Conservation (phyloP, 2,797 vertebrate genomes). For the Eidolon dupreanum region DNA sequence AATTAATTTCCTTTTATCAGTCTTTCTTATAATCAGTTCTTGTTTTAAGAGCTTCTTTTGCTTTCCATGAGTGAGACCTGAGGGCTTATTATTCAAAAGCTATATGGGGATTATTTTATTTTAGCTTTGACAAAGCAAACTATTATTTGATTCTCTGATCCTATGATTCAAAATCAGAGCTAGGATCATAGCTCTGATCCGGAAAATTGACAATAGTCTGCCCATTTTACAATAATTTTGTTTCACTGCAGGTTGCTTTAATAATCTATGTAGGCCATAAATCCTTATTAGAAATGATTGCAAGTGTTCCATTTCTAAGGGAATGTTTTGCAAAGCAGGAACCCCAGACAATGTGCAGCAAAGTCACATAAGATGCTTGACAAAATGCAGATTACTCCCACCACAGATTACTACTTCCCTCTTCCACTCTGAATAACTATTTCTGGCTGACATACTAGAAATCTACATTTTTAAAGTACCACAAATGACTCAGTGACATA, state of each 20-base stretch:
- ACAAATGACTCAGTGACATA: neutral
- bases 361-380: neutral
- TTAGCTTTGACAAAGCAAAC: conserved; percentile 17
- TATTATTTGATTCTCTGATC: neutral
- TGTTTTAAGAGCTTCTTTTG: neutral
- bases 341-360: neutral
- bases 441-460: neutral
- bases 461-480: neutral
- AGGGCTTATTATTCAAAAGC: neutral
- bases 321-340: neutral
- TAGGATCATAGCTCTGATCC: neutral
- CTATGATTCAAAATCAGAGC: no score
- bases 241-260: neutral
- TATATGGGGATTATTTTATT: neutral
- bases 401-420: neutral
- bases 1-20: conserved; percentile 61
- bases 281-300: neutral
- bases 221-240: neutral
- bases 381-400: neutral
- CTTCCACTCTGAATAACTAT: neutral
- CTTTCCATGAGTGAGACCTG: conserved; percentile 8
- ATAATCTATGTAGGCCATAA: neutral
- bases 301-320: neutral
- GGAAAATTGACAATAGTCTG: neutral
- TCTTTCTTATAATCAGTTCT: conserved; percentile 34